Conservation (phyloP, 1,140 invertebrate species). For the Popillia japonica region DNA sequence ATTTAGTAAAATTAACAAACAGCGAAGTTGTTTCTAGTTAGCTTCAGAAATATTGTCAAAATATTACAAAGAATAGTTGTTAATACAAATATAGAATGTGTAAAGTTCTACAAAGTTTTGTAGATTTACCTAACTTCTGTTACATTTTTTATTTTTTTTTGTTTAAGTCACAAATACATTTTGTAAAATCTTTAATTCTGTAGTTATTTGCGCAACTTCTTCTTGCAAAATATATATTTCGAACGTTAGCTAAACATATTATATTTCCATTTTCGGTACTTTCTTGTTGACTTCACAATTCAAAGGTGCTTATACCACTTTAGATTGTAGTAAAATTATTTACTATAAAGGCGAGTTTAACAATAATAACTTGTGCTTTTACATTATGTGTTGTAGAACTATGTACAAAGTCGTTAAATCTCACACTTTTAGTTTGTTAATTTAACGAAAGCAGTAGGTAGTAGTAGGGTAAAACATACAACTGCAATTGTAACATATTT, state of each 20-base stretch:
- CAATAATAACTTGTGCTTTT: too few relatives aligned
- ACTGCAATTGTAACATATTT: too few relatives aligned
- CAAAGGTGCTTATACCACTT: neutral
- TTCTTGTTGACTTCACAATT: neutral
- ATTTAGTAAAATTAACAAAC: neutral
- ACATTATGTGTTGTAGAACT: too few relatives aligned
- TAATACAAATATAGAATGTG: neutral
- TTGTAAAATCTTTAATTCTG: neutral
- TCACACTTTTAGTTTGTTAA: too few relatives aligned
- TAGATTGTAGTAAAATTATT: neutral
- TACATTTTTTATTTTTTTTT: neutral
- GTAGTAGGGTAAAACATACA: too few relatives aligned
- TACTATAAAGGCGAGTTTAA: too few relatives aligned
- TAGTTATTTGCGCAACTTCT: neutral
- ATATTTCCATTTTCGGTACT: neutral
- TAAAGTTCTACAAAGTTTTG: neutral
- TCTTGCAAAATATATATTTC: neutral
- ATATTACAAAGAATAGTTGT: neutral
- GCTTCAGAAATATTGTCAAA: neutral
- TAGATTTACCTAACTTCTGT: neutral
- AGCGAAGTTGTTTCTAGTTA: neutral
- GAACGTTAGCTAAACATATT: neutral
- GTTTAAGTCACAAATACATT: neutral
- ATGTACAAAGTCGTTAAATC: too few relatives aligned
- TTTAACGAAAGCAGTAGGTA: too few relatives aligned